phyloP scores from a whole-genome alignment of 2,888 invertebrate species.

The Drosophila neoperkinsi region DNA sequence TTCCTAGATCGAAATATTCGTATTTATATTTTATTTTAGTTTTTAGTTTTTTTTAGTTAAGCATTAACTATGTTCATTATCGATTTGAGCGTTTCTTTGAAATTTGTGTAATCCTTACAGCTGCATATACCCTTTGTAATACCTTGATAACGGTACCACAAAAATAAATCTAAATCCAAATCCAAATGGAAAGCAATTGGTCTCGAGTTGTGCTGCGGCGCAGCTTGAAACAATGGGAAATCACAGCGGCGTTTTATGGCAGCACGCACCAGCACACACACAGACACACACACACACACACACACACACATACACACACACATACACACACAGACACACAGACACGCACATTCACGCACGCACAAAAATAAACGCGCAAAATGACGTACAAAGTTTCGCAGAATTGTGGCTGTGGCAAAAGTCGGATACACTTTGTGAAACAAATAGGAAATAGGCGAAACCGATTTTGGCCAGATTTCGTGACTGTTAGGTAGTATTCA shows the following conservation, averaged over 20 bases:
- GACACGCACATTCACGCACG: background rate
- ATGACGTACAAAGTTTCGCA: conserved; percentile 4
- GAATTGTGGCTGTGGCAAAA: conserved; percentile 8
- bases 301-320: background rate
- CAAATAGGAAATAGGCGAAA: conserved; percentile 27
- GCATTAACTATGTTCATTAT: background rate
- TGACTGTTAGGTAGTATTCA: conserved; percentile 43
- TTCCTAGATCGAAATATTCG: background rate
- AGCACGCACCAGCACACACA: conserved; percentile 29
- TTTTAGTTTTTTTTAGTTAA: no score
- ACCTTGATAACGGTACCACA: conserved; percentile 3
- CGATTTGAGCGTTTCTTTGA: background rate
- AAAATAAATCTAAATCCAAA: conserved; percentile 1
- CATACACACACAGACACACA: background rate
- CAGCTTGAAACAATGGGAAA: conserved; percentile 34
- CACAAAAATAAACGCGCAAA: background rate
- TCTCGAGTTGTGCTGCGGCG: conserved; percentile 7
- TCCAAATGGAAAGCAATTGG: conserved; percentile 25
- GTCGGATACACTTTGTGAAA: conserved; percentile 32
- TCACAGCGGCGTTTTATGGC: conserved; percentile 33
- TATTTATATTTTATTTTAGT: background rate
- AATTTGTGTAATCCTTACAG: background rate
- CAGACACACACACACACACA: background rate
- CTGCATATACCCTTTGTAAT: background rate
- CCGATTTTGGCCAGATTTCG: conserved; percentile 23